Conservation (phyloP, 2,888 invertebrate genomes). For the Bombylius discolor region DNA sequence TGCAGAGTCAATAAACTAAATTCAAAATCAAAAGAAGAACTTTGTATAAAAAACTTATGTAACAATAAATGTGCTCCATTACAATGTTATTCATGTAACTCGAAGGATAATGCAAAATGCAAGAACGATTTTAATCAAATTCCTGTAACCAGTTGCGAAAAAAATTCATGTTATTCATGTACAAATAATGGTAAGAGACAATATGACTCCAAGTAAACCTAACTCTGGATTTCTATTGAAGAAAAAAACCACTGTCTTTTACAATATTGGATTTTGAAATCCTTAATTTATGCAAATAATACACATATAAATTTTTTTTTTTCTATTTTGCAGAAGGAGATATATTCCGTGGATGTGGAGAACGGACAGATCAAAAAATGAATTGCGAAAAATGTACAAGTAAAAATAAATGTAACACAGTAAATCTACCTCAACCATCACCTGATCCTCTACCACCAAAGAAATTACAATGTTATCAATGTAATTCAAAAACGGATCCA, state of each 20-base stretch:
- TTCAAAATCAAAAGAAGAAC: too few relatives aligned
- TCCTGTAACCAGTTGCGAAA: not conserved
- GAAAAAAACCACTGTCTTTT: too few relatives aligned
- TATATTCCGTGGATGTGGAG: slow-evolving; percentile 8
- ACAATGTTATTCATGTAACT: not conserved
- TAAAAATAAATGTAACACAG: slow-evolving; percentile 1
- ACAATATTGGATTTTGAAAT: too few relatives aligned
- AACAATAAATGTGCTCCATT: not conserved
- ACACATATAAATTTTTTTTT: not conserved
- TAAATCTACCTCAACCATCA: too few relatives aligned
- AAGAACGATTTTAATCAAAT: not conserved
- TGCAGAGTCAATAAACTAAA: too few relatives aligned
- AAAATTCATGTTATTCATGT: not conserved
- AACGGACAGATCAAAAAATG: not conserved
- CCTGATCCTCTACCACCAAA: not conserved
- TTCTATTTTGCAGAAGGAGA: slow-evolving; percentile 14
- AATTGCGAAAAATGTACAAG: not conserved
- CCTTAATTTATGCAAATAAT: not conserved
- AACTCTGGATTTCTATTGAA: too few relatives aligned
- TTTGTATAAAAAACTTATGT: not conserved
- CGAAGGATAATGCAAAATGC: not conserved
- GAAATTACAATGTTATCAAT: not conserved
- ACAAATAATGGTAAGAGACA: not conserved
- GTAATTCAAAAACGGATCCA: slow-evolving; percentile 3
- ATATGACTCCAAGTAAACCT: too few relatives aligned